A percentile compares a stretch with the other conserved stretches of the same genome.
Evolutionary conservation across 2,113 vertebrate species (phyloP).

Genomic region (Clarias macrocephalus): DNA sequence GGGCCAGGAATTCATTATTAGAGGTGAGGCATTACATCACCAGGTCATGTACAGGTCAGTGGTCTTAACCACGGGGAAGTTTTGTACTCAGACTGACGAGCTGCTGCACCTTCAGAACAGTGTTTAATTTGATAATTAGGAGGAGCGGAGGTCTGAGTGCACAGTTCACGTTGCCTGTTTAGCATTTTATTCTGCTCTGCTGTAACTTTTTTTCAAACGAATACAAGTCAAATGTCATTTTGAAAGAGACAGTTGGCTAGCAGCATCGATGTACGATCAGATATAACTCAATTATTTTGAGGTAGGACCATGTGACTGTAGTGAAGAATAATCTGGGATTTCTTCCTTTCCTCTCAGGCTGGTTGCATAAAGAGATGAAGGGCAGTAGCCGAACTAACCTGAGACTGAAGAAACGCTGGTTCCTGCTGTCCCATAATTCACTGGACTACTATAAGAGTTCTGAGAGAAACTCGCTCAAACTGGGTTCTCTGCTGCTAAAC

Average conservation of each 20-base stretch:
- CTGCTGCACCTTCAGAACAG: not conserved
- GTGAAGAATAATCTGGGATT: not conserved
- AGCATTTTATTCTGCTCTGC: not conserved
- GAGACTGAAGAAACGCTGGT: constrained; percentile 97
- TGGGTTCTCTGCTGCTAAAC: constrained; percentile 92
- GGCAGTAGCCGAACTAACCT: constrained; percentile 82
- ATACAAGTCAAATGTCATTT: not conserved
- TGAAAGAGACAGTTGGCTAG: not conserved
- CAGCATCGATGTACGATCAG: not conserved
- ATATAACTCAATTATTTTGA: not conserved
- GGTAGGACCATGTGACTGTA: too few relatives aligned
- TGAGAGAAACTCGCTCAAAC: constrained; percentile 85
- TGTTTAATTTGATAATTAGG: not conserved
- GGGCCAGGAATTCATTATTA: constrained; percentile 95
- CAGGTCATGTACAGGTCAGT: not conserved
- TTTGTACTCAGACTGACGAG: not conserved
- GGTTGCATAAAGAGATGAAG: constrained; percentile 94
- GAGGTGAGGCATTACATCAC: constrained; percentile 73
- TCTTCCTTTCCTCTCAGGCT: constrained; percentile 72
- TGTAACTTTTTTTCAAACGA: not conserved
- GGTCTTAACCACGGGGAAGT: not conserved
- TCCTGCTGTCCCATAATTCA: constrained; percentile 95
- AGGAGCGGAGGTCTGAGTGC: not conserved
- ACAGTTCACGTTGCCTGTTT: not conserved
- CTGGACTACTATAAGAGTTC: constrained; percentile 98